phyloP scores from a whole-genome alignment of 2,113 vertebrate species.

The Hippocampus guttulatus region DNA sequence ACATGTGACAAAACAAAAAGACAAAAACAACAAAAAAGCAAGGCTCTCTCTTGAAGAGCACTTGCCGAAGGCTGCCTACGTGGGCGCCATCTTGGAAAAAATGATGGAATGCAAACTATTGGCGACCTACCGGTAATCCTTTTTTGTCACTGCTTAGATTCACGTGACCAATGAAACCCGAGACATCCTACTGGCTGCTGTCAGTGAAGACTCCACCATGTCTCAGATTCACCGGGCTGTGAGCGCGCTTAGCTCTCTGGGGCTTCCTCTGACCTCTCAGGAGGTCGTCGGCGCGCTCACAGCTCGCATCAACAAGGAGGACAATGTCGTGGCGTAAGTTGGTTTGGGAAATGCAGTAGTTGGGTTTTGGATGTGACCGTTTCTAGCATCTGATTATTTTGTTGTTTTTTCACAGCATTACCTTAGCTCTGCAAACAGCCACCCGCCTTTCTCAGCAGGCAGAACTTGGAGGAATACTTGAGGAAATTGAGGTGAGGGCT shows the following conservation, averaged over 20 bases:
- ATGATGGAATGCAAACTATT: too few species aligned
- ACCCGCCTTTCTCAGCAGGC: slow-evolving; percentile 90
- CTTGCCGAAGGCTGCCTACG: too few species aligned
- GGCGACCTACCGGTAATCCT: not conserved
- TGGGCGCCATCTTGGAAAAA: too few species aligned
- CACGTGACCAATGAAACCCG: slow-evolving; percentile 91
- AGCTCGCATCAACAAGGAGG: slow-evolving; percentile 89
- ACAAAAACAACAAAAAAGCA: too few species aligned
- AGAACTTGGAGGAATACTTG: slow-evolving; percentile 86
- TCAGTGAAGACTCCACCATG: slow-evolving; percentile 91
- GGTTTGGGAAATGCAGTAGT: not conserved
- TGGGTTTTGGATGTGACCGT: slow-evolving; percentile 14
- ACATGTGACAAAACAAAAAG: too few species aligned
- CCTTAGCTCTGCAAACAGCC: slow-evolving; percentile 85
- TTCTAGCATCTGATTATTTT: not conserved
- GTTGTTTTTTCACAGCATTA: slow-evolving; percentile 74
- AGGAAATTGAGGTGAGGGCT: slow-evolving; percentile 90
- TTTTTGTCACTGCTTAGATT: slow-evolving; percentile 69
- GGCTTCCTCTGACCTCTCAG: slow-evolving; percentile 88
- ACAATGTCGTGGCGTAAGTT: slow-evolving; percentile 89
- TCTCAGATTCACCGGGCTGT: slow-evolving; percentile 89
- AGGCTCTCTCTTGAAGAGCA: too few species aligned
- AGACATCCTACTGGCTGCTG: slow-evolving; percentile 86
- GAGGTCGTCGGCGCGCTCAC: slow-evolving; percentile 86
- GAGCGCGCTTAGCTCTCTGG: slow-evolving; percentile 83